Base-by-base conservation (phyloP, 2,888 invertebrate genomes). In the Rhingia campestris region DNA sequence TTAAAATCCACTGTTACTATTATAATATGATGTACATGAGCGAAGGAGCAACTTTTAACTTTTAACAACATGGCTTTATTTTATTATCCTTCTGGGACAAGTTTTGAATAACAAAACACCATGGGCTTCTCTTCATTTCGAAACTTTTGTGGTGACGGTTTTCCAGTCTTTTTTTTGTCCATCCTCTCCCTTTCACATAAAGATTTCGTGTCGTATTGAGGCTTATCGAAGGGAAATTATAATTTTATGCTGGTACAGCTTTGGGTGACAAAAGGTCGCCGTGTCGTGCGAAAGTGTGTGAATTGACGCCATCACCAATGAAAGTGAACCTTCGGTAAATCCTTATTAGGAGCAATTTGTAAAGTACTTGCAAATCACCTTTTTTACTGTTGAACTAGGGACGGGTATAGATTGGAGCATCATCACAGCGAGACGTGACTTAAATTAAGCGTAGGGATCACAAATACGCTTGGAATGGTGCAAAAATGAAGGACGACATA, bases 321-420 rank as follows among this genome's bases (percentile, higher is more conserved):
- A 63, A 73, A 77, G 51, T 63, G 79, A 82, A 79, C 73, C 79
- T 82, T 82, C 58, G 43, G 73, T 79, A 79, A 82, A 82, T 82
- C 73, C 79, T 74, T 79, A 82, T 82, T 73, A 82, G 79, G 58
- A 82, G 61, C 79, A 79, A 82, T 82, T 82, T 82, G 82, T 79
- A 82, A 82, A 82, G 82, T 82, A 79, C 82, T 82, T 82, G 73
- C 67, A 82, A 82, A 82, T 79, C 35, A 79, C 82, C 82, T 79
- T 82, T 51, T 77, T 79, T 22, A 22, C 22, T 22, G 22, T 22
- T 72, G 37, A 67, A 79, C 77, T 77, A 56, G 45, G 49, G 39
- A 45, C 39, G 49, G 22, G 37, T 35, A 63, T 45, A 63, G 77
- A 73, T 77, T 67, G 77, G 56, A 33, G 73, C 73, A 73, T 63